These are phyloP conservation scores for Calvadosia cruxmelitensis DNA, from an alignment of 30 jellyfish, hydroid and myxozoan genomes.

Conservation along the genomic window DNA sequence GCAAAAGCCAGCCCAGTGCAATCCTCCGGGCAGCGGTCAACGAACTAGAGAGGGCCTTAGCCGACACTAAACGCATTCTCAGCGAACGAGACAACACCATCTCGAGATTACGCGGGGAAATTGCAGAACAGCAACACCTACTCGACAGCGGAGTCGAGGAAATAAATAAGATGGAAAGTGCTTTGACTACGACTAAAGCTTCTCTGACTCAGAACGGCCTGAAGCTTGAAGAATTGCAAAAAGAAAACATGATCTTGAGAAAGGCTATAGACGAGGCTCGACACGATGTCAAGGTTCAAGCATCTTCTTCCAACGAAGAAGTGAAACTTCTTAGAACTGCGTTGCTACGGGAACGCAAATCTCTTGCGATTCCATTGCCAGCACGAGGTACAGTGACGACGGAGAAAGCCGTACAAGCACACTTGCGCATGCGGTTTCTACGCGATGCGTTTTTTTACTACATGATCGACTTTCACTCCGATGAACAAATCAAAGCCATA, in stretches of 20 bases:
- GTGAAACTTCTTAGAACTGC: not conserved
- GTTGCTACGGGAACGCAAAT: not conserved
- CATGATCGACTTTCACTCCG: conserved; percentile 93
- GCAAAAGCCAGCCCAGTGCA: conserved; percentile 26
- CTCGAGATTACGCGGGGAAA: conserved; percentile 29
- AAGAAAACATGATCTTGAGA: conserved; percentile 11
- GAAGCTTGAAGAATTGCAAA: conserved; percentile 12
- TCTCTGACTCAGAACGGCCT: not conserved
- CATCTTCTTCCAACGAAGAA: not conserved
- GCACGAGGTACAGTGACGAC: not conserved
- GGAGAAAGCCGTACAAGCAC: conserved; percentile 49
- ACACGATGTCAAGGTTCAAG: not conserved
- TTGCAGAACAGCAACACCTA: conserved; percentile 5
- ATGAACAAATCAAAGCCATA: conserved; percentile 83
- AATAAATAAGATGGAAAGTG: conserved; percentile 7
- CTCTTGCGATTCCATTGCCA: not conserved
- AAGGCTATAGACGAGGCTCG: conserved; percentile 5
- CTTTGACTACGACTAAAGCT: conserved; percentile 11
- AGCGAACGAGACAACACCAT: conserved; percentile 47
- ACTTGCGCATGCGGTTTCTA: conserved; percentile 64
- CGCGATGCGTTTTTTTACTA: conserved; percentile 84
- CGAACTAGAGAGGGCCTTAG: conserved; percentile 70
- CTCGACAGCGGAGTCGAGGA: conserved; percentile 22
- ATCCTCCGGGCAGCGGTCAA: conserved; percentile 44
- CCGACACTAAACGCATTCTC: conserved; percentile 43